Percentiles rank a stretch among this genome's conserved stretches.
Conservation (phyloP, 1,140 invertebrate genomes). For the Scaptomyza pallida region DNA sequence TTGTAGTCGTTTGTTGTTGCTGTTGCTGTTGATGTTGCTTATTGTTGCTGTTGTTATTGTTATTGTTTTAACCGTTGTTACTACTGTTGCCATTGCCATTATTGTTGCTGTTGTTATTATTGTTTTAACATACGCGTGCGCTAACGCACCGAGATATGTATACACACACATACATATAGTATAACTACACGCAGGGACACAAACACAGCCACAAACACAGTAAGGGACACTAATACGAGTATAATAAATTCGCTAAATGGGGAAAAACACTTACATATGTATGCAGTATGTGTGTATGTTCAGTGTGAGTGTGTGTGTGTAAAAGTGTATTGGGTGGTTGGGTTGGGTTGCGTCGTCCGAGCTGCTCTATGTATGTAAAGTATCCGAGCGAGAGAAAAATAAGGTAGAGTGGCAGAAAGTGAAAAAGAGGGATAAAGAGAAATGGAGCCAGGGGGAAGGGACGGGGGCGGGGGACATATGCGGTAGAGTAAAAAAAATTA, state of each 20-base stretch:
- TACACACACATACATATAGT: constrained; percentile 22
- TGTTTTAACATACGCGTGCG: constrained; percentile 63
- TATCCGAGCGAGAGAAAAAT: constrained; percentile 1
- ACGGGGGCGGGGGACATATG: constrained; percentile 10
- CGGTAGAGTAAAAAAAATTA: constrained; percentile 68
- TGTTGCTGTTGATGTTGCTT: constrained; percentile 19
- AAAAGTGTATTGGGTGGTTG: constrained; percentile 5
- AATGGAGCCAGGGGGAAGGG: constrained; percentile 8
- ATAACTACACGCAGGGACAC: constrained; percentile 27
- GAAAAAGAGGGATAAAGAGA: constrained; percentile 16
- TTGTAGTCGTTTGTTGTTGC: constrained; percentile 31
- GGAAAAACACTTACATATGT: constrained; percentile 64
- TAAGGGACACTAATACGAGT: constrained; percentile 50
- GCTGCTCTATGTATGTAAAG: constrained; percentile 10
- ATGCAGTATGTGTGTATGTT: constrained; percentile 9
- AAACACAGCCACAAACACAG: constrained; percentile 14
- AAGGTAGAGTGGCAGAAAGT: constrained; percentile 1
- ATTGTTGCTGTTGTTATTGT: constrained; percentile 34
- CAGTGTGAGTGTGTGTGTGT: background rate
- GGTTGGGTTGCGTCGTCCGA: background rate
- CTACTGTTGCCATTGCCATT: constrained; percentile 24
- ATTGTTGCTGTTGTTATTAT: constrained; percentile 24
- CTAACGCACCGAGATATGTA: constrained; percentile 47
- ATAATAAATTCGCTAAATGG: constrained; percentile 79
- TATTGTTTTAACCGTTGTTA: constrained; percentile 8